Evolutionary conservation across 2,888 invertebrate species (phyloP), one percentile per base, ranked within the genome.

Genomic region (Lepidocyrtoides sp.): DNA sequence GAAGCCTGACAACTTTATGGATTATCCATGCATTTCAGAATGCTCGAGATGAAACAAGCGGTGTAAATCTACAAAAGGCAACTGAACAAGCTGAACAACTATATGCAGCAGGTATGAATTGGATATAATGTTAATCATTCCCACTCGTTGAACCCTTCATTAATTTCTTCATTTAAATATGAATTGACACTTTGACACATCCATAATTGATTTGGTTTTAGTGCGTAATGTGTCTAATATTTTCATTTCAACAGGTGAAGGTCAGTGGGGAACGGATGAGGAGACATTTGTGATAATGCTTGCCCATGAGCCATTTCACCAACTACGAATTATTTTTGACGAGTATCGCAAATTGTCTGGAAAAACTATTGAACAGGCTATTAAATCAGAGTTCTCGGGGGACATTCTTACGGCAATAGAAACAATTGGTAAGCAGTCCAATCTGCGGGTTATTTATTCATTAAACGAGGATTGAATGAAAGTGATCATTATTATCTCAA

Each of bases 331-430:
- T 85, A 96, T 97, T 83, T 97, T 97, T 95, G 97, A 97, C 94
- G 97, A 97, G 95, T 98, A 98, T 95, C 97, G 97, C 95, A 96
- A 96, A 92, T 95, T 97, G 12, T 96, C 97, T 0, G 97, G 97
- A 0, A 96, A 97, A 94, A 97, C 97, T 93, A 96, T 97, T 94
- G 97, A 97, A 95, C 97, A 97, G 94, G 97, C 97, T 82, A 96
- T 97, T 95, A 96, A 96, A 95, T 96, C 96, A 0, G 95, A 95
- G 92, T 94, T 95, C 93, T 94, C 94, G 91, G 97, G 97, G 0
- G 97, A 97, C 93, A 95, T 97, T 48, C 96, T 96, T 93, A 96
- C 97, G 2, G 97, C 97, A 0, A 96, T 97, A 94, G 96, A 97
- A 29, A 97, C 97, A 63, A 96, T 97, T 91, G 91, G 92, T 72